phyloP scores from a whole-genome alignment of 2,888 invertebrate genomes.

The Athalia rosae region DNA sequence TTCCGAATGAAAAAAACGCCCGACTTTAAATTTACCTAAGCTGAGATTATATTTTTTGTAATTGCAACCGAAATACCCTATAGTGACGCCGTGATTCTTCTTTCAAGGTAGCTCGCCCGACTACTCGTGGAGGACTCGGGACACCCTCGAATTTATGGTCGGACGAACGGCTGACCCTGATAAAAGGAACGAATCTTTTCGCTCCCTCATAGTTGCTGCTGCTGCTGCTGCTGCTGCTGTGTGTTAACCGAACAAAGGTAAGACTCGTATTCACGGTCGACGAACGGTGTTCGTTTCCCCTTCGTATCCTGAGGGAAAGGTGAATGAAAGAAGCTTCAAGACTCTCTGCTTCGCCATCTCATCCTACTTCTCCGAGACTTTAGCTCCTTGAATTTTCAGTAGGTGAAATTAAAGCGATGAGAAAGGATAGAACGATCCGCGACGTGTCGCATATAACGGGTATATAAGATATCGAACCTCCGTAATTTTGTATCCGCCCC shows the following conservation, averaged over 20 bases:
- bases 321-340: constrained; percentile 1
- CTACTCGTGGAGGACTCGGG: background rate
- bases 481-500: background rate
- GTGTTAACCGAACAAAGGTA: constrained; percentile 14
- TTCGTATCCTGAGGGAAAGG: background rate
- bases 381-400: no score
- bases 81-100: background rate
- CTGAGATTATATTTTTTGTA: background rate
- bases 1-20: no score
- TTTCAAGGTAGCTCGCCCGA: background rate
- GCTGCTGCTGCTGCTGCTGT: background rate
- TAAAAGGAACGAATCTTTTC: constrained; percentile 25
- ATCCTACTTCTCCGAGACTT: no score
- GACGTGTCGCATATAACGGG: background rate
- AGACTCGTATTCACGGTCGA: constrained; percentile 29
- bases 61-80: background rate
- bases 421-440: no score
- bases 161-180: constrained; percentile 31
- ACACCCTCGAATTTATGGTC: constrained; percentile 28
- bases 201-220: background rate
- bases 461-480: background rate
- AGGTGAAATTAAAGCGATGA: no score
- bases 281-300: constrained; percentile 16
- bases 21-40: no score
- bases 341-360: background rate